Percentiles rank a stretch among this genome's conserved stretches.
Evolutionary conservation across 2,113 vertebrate genomes (phyloP).

Genomic region (Bettongia penicillata): DNA sequence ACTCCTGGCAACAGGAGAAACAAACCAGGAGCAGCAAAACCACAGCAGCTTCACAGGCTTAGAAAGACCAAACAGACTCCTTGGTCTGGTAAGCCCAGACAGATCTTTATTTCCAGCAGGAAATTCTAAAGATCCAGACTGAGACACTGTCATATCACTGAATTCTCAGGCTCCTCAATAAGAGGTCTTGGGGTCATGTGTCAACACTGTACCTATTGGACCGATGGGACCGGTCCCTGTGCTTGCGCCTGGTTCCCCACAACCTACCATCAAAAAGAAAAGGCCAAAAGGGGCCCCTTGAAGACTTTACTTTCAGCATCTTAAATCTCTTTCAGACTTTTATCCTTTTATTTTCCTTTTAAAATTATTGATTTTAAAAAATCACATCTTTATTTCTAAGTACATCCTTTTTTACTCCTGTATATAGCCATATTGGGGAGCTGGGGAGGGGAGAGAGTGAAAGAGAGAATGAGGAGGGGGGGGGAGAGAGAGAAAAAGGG

Average conservation of each 20-base stretch:
- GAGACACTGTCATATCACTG: neutral
- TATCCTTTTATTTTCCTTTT: neutral
- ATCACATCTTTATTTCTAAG: neutral
- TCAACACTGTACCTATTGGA: neutral
- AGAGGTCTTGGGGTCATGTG: neutral
- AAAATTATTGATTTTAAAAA: neutral
- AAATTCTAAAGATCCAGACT: constrained; percentile 32
- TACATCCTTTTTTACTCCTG: neutral
- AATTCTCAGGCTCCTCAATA: neutral
- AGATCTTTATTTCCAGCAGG: constrained; percentile 60
- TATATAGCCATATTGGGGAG: neutral
- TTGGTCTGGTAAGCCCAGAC: constrained; percentile 66
- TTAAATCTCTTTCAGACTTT: neutral
- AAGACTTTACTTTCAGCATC: neutral
- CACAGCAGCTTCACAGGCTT: constrained; percentile 76
- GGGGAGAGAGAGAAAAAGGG: neutral
- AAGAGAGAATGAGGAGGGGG: neutral
- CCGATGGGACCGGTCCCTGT: neutral
- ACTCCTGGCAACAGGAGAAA: constrained; percentile 71
- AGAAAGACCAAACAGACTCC: constrained; percentile 67
- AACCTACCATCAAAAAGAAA: neutral
- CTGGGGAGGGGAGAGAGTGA: neutral
- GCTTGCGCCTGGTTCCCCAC: neutral
- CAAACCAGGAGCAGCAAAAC: constrained; percentile 62
- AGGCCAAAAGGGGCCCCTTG: neutral